Evolutionary conservation across 1,140 invertebrate species (phyloP).

Genomic region (Halyomorpha halys): DNA sequence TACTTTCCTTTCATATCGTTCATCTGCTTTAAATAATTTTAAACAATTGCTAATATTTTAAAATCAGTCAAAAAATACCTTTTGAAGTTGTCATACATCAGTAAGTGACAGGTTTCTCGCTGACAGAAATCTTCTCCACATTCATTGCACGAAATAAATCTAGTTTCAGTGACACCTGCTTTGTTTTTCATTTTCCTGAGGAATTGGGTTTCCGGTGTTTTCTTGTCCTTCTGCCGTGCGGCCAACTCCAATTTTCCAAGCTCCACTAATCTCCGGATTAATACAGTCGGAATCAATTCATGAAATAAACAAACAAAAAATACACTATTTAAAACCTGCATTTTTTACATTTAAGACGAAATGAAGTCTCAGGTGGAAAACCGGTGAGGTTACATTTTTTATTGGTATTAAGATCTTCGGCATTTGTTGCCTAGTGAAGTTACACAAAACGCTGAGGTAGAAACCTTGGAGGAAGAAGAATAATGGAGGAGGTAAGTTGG

Average conservation of each 20-base stretch:
- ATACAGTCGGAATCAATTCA: not conserved
- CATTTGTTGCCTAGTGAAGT: too few relatives aligned
- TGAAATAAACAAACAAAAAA: too few relatives aligned
- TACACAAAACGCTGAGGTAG: too few relatives aligned
- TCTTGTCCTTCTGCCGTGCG: constrained; percentile 53
- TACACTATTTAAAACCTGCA: too few relatives aligned
- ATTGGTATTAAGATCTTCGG: too few relatives aligned
- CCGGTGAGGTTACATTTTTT: too few relatives aligned
- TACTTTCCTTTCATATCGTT: too few relatives aligned
- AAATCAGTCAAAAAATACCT: not conserved
- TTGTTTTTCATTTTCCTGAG: constrained; percentile 62
- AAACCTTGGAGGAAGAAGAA: too few relatives aligned
- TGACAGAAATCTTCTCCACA: constrained; percentile 78
- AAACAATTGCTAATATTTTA: not conserved
- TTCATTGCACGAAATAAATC: constrained; percentile 59
- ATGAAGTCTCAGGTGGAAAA: too few relatives aligned
- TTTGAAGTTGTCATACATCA: constrained; percentile 39
- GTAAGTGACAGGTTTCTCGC: constrained; percentile 43
- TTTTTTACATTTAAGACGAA: too few relatives aligned
- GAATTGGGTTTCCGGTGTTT: constrained; percentile 39
- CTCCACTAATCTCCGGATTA: constrained; percentile 49
- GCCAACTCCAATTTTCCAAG: constrained; percentile 64
- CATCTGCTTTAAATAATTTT: too few relatives aligned
- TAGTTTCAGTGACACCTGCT: constrained; percentile 64
- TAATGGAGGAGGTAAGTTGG: too few relatives aligned